A percentile compares a stretch with the other conserved stretches of the same genome.
Evolutionary conservation across 2,888 invertebrate genomes (phyloP).

Genomic region (Julus scanicus): DNA sequence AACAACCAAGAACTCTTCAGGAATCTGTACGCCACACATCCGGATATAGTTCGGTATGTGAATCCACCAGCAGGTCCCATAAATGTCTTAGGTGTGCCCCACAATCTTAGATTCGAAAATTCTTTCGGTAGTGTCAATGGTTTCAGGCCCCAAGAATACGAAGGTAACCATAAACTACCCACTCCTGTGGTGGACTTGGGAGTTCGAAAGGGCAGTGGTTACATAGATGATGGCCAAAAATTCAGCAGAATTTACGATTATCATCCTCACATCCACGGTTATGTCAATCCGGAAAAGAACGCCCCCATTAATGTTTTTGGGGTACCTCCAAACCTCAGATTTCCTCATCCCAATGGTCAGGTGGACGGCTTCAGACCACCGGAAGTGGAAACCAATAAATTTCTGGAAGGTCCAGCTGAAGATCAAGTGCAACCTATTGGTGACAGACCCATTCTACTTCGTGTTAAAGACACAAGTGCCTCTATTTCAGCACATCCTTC

Average conservation of each 20-base stretch:
- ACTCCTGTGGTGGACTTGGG: constrained; percentile 44
- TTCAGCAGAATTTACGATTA: constrained; percentile 48
- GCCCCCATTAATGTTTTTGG: constrained; percentile 52
- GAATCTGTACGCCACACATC: constrained; percentile 50
- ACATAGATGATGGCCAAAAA: constrained; percentile 40
- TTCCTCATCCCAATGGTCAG: constrained; percentile 48
- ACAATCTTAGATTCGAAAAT: constrained; percentile 40
- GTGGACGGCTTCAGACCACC: constrained; percentile 54
- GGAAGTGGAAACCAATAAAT: constrained; percentile 50
- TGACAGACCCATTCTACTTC: background rate
- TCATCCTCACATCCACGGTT: constrained; percentile 49
- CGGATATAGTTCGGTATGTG: constrained; percentile 36
- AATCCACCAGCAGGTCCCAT: constrained; percentile 44
- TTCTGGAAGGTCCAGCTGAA: constrained; percentile 46
- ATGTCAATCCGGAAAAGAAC: constrained; percentile 49
- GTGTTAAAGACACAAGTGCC: background rate
- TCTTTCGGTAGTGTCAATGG: constrained; percentile 36
- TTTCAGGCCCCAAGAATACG: constrained; percentile 32
- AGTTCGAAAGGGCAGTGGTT: constrained; percentile 46
- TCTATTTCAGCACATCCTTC: background rate
- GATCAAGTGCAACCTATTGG: background rate
- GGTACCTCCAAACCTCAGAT: constrained; percentile 36
- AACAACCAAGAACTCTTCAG: constrained; percentile 47
- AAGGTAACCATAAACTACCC: background rate
- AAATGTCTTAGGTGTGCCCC: constrained; percentile 52